Evolutionary conservation across 2,888 invertebrate genomes (phyloP), one percentile per base, ranked within the genome.

Genomic region (Hyppa rectilinea): DNA sequence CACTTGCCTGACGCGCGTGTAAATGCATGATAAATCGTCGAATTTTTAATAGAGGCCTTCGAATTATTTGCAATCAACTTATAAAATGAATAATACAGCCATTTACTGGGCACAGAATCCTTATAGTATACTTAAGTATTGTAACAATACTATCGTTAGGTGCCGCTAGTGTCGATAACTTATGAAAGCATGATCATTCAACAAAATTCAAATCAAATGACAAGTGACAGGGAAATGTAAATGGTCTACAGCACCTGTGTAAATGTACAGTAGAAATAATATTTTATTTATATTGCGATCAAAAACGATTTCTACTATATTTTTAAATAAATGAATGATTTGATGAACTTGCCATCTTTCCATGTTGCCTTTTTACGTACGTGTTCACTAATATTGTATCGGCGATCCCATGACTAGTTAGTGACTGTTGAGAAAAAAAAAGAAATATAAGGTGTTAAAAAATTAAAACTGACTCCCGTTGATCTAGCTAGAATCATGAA

Each of bases 1-100:
- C 45, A 29, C 10, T 6, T 36, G 20, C 2, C 4, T 29, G 38
- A 31, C 7, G 34, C n/a, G n/a, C 45, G 31, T 52, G 12, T 26
- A 10, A n/a, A n/a, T 9, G 47, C 2, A 29, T 52, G 38, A 43
- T 72, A 20, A 52, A 65, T 29, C 29, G n/a, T 53, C 5, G 40
- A 75, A 71, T 75, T 55, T 75, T 55, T 55, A 64, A 34, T 40
- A 40, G 23, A 74, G 40, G 26, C 66, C 65, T 65, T 14, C 23
- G 23, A 38, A 29, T 2, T 64, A 10, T 53, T 38, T 36, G 20
- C 12, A 40, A 64, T 64, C 2, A 29, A 26, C 38, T n/a, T 50
- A 45, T 34, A n/a, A n/a, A n/a, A n/a, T n/a, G n/a, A n/a, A n/a
- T n/a, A n/a, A n/a, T n/a, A n/a, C n/a, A n/a, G n/a, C n/a, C n/a